Conservation (phyloP, 1,140 invertebrate species). For the Stenopsyche tienmushanensis region DNA sequence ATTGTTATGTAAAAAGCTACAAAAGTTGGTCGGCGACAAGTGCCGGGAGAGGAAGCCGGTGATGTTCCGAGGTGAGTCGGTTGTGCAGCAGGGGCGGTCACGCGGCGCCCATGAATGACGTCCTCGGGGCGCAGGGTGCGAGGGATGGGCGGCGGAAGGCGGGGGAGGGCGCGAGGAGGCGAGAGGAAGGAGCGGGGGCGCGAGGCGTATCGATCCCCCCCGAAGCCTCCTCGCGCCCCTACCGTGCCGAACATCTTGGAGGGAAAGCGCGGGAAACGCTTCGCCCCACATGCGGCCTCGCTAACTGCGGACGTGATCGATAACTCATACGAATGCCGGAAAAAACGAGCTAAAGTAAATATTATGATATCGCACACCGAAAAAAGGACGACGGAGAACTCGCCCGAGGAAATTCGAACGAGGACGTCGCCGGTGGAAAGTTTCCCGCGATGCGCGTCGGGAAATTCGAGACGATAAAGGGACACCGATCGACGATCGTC, state of each 20-base stretch:
- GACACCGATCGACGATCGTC: no score
- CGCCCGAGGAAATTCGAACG: no score
- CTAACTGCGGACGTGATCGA: slow-evolving; percentile 7
- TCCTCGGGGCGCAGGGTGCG: background rate
- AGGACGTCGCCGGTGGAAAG: no score
- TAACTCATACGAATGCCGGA: slow-evolving; percentile 7
- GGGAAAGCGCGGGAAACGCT: slow-evolving; percentile 13
- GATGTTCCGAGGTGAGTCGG: background rate
- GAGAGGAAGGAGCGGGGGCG: background rate
- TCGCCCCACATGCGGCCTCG: slow-evolving; percentile 3
- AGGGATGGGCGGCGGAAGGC: background rate
- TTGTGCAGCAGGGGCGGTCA: background rate
- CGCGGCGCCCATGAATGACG: slow-evolving; percentile 12
- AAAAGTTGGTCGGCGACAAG: no score
- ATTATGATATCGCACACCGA: background rate
- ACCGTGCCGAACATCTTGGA: slow-evolving; percentile 9
- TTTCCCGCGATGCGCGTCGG: no score
- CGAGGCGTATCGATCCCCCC: background rate
- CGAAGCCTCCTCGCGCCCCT: background rate
- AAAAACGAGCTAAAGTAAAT: background rate
- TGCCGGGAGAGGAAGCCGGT: no score
- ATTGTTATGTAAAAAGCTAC: no score
- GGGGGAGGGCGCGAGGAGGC: background rate
- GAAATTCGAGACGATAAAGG: no score
- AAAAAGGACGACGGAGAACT: no score